These are phyloP conservation scores for Furcula furcula DNA, from an alignment of 2,888 invertebrate genomes.

Conservation along the genomic window DNA sequence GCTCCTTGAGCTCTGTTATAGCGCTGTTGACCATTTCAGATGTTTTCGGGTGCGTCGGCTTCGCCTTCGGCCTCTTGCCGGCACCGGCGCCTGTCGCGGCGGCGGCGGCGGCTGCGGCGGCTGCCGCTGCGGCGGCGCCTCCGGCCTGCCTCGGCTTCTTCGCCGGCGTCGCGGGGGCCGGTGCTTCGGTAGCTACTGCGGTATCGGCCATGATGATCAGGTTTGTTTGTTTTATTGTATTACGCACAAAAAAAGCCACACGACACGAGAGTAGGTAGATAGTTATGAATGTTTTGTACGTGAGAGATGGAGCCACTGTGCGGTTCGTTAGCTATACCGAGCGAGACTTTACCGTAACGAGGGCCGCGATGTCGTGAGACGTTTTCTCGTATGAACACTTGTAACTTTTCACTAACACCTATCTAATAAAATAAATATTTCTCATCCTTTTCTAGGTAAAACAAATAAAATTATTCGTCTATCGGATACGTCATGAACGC, in stretches of 20 bases:
- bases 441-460: neutral
- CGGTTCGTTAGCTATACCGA: neutral
- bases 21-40: slow-evolving; percentile 80
- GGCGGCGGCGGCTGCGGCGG: slow-evolving; percentile 26
- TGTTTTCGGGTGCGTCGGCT: slow-evolving; percentile 42
- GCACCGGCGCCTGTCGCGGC: slow-evolving; percentile 10
- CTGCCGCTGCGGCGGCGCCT: slow-evolving; percentile 10
- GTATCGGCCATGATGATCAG: slow-evolving; percentile 36
- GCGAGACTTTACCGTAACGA: slow-evolving; percentile 7
- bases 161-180: slow-evolving; percentile 43
- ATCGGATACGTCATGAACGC: neutral
- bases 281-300: neutral
- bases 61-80: slow-evolving; percentile 49
- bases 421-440: slow-evolving; percentile 11
- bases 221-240: neutral
- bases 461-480: neutral
- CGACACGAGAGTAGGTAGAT: neutral
- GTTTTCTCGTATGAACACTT: slow-evolving; percentile 16
- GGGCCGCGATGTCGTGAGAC: slow-evolving; percentile 10
- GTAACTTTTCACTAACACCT: slow-evolving; percentile 20
- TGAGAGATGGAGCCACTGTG: neutral
- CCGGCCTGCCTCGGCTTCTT: slow-evolving; percentile 39
- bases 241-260: neutral
- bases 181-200: slow-evolving; percentile 40
- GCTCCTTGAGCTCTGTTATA: slow-evolving; percentile 71